Evolutionary conservation across 2,888 invertebrate species (phyloP).

Genomic region (Drymonia ruficornis): DNA sequence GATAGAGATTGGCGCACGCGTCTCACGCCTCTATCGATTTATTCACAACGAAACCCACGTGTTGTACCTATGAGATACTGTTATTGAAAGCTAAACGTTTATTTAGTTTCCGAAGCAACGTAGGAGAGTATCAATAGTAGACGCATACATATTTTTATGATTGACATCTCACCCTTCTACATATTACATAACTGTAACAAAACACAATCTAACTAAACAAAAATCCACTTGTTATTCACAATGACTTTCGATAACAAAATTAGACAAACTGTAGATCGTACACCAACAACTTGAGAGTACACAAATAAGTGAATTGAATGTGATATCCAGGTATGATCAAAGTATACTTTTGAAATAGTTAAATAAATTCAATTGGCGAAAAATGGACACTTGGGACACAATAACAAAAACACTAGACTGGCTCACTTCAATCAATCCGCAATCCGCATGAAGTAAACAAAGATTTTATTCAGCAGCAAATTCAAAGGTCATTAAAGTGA

Average conservation of each 20-base stretch:
- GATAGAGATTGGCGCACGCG: slow-evolving; percentile 81
- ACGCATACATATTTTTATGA: neutral
- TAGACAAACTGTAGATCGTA: slow-evolving; percentile 41
- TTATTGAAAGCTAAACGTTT: neutral
- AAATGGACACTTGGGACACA: slow-evolving; percentile 45
- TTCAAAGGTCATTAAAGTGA: slow-evolving; percentile 77
- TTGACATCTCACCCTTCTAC: slow-evolving; percentile 51
- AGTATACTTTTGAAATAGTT: too few species aligned
- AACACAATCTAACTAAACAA: slow-evolving; percentile 62
- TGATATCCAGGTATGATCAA: too few species aligned
- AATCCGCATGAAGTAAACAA: slow-evolving; percentile 75
- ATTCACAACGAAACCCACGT: slow-evolving; percentile 76
- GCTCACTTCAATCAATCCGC: too few species aligned
- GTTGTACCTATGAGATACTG: slow-evolving; percentile 48
- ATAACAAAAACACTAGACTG: slow-evolving; percentile 80
- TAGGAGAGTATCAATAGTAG: too few species aligned
- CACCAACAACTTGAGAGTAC: neutral
- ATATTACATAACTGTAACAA: slow-evolving; percentile 76
- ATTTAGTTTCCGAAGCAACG: too few species aligned
- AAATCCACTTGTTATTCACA: slow-evolving; percentile 71
- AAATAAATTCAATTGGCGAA: slow-evolving; percentile 18
- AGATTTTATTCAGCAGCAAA: slow-evolving; percentile 79
- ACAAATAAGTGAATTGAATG: neutral
- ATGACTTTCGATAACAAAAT: slow-evolving; percentile 76
- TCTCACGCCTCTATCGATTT: slow-evolving; percentile 78